Evolutionary conservation across 2,113 vertebrate genomes (phyloP).

Genomic region (Eptesicus fuscus): DNA sequence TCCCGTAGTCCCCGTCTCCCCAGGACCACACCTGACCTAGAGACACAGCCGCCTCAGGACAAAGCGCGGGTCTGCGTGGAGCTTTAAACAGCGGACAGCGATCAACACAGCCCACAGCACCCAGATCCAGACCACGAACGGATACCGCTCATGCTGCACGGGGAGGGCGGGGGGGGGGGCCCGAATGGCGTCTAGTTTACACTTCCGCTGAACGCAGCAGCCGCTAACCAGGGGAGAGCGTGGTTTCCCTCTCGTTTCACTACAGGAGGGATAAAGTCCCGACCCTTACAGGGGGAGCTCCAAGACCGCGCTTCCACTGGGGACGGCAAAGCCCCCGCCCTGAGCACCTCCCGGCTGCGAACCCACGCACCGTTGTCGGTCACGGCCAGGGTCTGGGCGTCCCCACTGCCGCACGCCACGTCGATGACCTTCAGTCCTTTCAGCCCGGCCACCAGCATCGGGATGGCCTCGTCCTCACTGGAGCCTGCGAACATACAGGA

Average conservation of each 20-base stretch:
- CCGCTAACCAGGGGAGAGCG: background rate
- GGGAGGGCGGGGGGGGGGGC: too few relatives aligned
- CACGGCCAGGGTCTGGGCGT: constrained; percentile 96
- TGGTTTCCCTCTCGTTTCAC: background rate
- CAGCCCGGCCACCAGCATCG: constrained; percentile 93
- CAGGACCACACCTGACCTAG: constrained; percentile 99
- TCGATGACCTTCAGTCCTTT: constrained; percentile 97
- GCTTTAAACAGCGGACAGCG: background rate
- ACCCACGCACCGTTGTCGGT: constrained; percentile 92
- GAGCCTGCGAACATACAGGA: constrained; percentile 84
- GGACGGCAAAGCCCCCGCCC: too few relatives aligned
- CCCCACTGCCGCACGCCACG: constrained; percentile 95
- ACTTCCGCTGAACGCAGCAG: background rate
- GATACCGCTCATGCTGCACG: too few relatives aligned
- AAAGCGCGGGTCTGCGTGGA: background rate
- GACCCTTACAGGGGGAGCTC: background rate
- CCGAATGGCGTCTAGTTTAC: background rate
- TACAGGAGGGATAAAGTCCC: background rate
- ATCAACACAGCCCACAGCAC: background rate
- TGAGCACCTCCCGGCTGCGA: accelerated
- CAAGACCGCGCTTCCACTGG: background rate
- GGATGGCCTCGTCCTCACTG: constrained; percentile 97
- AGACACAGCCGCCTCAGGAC: background rate
- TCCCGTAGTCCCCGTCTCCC: constrained; percentile 98
- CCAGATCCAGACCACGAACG: background rate